Percentiles rank a stretch among this genome's conserved stretches.
Evolutionary conservation across 64 coral and sea anemone genomes (phyloP).

Genomic region (Stichodactyla helianthus): DNA sequence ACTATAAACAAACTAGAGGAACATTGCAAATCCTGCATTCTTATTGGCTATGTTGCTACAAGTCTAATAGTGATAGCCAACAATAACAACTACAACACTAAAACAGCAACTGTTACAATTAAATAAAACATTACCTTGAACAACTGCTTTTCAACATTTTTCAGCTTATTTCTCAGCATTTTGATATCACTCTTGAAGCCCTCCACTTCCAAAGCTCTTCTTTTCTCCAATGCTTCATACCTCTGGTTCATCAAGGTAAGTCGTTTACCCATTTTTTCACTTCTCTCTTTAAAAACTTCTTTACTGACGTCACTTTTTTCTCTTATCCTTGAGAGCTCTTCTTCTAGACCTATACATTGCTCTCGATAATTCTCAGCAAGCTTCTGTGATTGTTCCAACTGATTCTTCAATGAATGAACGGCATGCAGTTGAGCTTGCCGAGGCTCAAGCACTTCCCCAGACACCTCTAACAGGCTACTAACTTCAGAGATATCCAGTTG

Average conservation of each 20-base stretch:
- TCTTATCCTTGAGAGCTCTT: slow-evolving; percentile 84
- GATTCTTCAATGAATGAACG: slow-evolving; percentile 84
- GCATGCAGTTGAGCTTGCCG: slow-evolving; percentile 70
- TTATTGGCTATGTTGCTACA: no score
- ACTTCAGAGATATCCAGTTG: slow-evolving; percentile 76
- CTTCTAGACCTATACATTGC: slow-evolving; percentile 94
- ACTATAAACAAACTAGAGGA: no score
- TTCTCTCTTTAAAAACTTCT: slow-evolving; percentile 95
- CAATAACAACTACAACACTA: no score
- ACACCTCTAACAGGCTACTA: slow-evolving; percentile 65
- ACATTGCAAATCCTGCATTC: no score
- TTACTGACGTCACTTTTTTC: slow-evolving; percentile 95
- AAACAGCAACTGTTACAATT: no score
- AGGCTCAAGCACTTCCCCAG: slow-evolving; percentile 82
- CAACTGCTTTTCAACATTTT: slow-evolving; percentile 96
- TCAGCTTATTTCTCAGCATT: slow-evolving; percentile 86
- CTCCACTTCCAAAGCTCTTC: slow-evolving; percentile 89
- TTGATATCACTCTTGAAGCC: slow-evolving; percentile 97
- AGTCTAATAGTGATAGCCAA: no score
- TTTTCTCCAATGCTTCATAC: slow-evolving; percentile 89
- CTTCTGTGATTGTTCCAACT: slow-evolving; percentile 95
- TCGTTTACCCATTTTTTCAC: slow-evolving; percentile 92
- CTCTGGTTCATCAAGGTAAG: slow-evolving; percentile 85
- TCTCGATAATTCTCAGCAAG: slow-evolving; percentile 99
- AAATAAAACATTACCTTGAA: slow-evolving; percentile 66